Evolutionary conservation across 2,113 vertebrate genomes (phyloP), one percentile per base, ranked within the genome.

Genomic region (Zootoca vivipara): DNA sequence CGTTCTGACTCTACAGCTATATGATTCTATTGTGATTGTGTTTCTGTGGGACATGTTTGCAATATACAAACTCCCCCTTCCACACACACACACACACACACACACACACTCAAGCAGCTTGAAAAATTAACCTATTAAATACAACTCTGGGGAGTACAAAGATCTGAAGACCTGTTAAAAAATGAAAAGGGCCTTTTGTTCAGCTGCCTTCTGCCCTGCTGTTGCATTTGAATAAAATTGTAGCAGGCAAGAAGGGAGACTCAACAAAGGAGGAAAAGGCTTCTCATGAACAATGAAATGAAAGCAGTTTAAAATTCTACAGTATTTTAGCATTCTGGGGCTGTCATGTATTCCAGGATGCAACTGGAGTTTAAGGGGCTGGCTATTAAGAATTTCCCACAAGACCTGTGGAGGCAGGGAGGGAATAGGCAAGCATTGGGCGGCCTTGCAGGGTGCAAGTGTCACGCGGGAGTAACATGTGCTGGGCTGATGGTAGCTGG

Each of bases 111-210:
- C 26, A 26, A 85, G 2, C 10, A 7, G 46, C 26, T 0, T 28
- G 78, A 87, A 24, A 78, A 56, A n/a, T 62, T 86, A 46, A 30
- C 86, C 91, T 64, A 42, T 80, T 84, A 62, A 62, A 81, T 16
- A 8, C 93, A 90, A 81, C 88, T 0, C 0, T 90, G 81, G 90
- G 92, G 90, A 40, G 87, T 88, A 35, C 92, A 70, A 46, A 85
- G 93, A 91, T 78, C 92, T 86, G 77, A 80, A 72, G 42, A 58
- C 77, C 78, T 3, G 72, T 79, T 15, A 70, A 81, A 81, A 85
- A 69, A 24, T 69, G 30, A 78, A 78, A 89, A 74, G 83, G 91
- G 5, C 67, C 28, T 78, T 94, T 92, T 94, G 87, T 93, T 94
- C 93, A 62, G 78, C 69, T 52, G 28, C 82, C 90, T 91, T 91